phyloP scores from a whole-genome alignment of 2,113 vertebrate species.

The Muscicapa adusta region DNA sequence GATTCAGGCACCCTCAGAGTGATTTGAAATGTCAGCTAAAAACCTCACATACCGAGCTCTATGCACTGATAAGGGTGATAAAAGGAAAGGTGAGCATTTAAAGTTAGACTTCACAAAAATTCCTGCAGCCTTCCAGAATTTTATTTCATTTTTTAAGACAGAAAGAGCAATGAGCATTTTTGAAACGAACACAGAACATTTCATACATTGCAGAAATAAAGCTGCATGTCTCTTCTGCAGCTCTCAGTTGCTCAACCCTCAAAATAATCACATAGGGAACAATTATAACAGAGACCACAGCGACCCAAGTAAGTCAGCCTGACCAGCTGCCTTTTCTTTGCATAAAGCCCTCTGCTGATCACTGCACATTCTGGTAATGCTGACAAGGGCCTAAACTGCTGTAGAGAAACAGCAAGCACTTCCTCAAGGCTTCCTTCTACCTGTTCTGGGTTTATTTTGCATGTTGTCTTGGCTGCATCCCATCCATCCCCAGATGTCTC shows the following conservation, averaged over 20 bases:
- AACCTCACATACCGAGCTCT: not conserved
- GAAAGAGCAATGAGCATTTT: not conserved
- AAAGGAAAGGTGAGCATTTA: conserved; percentile 57
- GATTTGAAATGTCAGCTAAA: conserved; percentile 53
- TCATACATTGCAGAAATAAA: not conserved
- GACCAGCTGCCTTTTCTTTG: conserved; percentile 29
- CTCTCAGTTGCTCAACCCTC: conserved; percentile 30
- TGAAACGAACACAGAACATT: not conserved
- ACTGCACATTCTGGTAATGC: not conserved
- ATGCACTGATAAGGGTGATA: conserved; percentile 17
- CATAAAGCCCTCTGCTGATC: not conserved
- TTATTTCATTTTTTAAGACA: not conserved
- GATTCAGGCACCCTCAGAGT: conserved; percentile 9
- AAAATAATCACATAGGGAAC: conserved; percentile 52
- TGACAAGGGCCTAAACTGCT: not conserved
- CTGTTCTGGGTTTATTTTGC: not conserved
- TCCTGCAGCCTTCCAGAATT: conserved; percentile 23
- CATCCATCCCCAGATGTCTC: not conserved
- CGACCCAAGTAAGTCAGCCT: conserved; percentile 18
- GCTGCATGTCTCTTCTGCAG: not conserved
- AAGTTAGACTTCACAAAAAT: conserved; percentile 54
- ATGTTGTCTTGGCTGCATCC: not conserved
- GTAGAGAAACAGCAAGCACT: not conserved
- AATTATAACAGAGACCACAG: conserved; percentile 34
- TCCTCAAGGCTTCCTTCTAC: not conserved